phyloP scores from a whole-genome alignment of 1,140 invertebrate genomes.

The Battus philenor region DNA sequence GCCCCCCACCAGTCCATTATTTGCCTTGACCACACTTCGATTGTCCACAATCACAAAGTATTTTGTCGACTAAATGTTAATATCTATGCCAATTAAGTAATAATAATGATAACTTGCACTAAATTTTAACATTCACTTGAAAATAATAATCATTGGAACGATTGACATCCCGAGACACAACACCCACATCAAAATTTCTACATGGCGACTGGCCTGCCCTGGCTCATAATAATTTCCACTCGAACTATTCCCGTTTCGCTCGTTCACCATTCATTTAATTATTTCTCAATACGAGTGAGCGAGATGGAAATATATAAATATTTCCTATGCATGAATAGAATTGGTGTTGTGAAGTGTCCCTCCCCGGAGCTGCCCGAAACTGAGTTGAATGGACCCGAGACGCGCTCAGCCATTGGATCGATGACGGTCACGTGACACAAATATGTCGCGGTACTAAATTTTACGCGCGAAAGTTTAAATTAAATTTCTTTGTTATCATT shows the following conservation, averaged over 20 bases:
- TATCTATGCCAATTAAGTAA: conserved; percentile 41
- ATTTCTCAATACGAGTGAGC: conserved; percentile 65
- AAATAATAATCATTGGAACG: conserved; percentile 74
- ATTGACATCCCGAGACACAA: conserved; percentile 74
- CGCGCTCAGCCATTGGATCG: conserved; percentile 75
- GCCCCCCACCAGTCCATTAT: conserved; percentile 71
- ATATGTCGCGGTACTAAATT: conserved; percentile 44
- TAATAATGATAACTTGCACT: conserved; percentile 49
- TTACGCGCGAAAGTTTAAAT: conserved; percentile 47
- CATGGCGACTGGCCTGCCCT: conserved; percentile 70
- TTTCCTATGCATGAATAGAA: conserved; percentile 73
- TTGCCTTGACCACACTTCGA: conserved; percentile 57
- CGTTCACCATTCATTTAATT: conserved; percentile 73
- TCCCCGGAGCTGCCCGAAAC: conserved; percentile 63
- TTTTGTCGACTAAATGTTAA: conserved; percentile 39
- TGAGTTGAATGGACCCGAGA: conserved; percentile 77
- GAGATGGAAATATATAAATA: conserved; percentile 69
- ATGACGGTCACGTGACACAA: conserved; percentile 71
- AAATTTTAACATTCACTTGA: conserved; percentile 68
- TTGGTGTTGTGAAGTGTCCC: conserved; percentile 71
- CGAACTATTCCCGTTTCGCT: conserved; percentile 72
- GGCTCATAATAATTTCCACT: conserved; percentile 74
- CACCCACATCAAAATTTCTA: conserved; percentile 76
- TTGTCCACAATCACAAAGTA: conserved; percentile 56
- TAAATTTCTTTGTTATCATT: background rate